A percentile compares a stretch with the other conserved stretches of the same genome.
Conservation (phyloP, 2,113 vertebrate species). For the Lagopus muta region DNA sequence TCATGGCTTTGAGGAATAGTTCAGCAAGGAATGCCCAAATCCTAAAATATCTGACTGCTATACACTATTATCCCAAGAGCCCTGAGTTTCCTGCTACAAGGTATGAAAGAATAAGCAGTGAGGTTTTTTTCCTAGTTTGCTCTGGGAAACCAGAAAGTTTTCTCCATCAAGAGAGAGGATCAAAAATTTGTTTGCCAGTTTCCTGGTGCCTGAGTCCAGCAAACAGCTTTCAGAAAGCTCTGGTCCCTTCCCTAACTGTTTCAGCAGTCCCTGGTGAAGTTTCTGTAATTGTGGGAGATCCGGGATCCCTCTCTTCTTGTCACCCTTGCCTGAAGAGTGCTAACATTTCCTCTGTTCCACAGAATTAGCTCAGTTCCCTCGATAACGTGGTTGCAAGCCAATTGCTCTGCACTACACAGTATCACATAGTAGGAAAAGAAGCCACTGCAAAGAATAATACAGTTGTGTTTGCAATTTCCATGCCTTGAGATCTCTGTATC, state of each 20-base stretch:
- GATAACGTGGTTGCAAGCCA: not conserved
- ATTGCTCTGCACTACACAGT: not conserved
- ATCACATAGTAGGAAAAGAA: not conserved
- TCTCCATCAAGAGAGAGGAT: not conserved
- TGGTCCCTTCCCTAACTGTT: not conserved
- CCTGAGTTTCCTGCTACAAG: not conserved
- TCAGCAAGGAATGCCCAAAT: not conserved
- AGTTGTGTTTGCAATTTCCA: not conserved
- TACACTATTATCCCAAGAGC: not conserved
- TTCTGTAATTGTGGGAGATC: not conserved
- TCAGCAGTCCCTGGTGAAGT: not conserved
- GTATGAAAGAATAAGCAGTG: not conserved
- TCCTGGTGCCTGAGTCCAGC: not conserved
- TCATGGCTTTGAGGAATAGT: not conserved
- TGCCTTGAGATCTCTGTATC: not conserved
- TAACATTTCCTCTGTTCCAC: not conserved
- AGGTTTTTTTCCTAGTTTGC: not conserved
- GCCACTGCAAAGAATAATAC: not conserved
- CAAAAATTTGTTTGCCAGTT: not conserved
- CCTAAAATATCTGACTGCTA: not conserved
- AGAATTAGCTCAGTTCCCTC: not conserved
- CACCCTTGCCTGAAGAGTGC: not conserved
- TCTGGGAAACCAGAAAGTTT: not conserved
- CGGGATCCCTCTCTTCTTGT: not conserved
- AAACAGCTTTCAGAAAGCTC: not conserved